Percentiles rank a stretch among this genome's conserved stretches.
Evolutionary conservation across 2,888 invertebrate genomes (phyloP).

Genomic region (Pantelozetes paolii): DNA sequence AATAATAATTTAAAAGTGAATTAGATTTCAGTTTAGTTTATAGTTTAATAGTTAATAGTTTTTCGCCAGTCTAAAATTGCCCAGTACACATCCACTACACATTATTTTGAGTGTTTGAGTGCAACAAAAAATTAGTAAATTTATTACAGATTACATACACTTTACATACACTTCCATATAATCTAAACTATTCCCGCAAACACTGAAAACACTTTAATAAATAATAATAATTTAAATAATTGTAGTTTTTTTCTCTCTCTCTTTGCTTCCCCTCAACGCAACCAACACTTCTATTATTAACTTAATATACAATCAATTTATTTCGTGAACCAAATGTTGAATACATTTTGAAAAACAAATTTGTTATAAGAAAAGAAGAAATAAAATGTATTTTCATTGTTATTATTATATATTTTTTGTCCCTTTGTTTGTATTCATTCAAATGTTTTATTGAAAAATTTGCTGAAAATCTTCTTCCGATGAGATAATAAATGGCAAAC

Average conservation of each 20-base stretch:
- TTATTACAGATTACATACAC: constrained; percentile 33
- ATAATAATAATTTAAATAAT: constrained; percentile 12
- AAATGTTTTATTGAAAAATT: not conserved
- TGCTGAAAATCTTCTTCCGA: not conserved
- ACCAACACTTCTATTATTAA: not conserved
- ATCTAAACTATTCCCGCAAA: not conserved
- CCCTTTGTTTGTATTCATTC: constrained; percentile 3
- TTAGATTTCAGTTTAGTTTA: constrained; percentile 32
- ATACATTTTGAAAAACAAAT: not conserved
- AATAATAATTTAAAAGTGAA: constrained; percentile 38
- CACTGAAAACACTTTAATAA: not conserved
- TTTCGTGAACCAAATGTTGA: constrained; percentile 22
- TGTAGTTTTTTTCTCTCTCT: not conserved
- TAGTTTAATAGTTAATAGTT: constrained; percentile 34
- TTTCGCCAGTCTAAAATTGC: too few relatives aligned
- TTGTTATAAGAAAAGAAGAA: not conserved
- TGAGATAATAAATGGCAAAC: constrained; percentile 15
- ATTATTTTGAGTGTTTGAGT: not conserved
- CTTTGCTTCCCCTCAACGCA: constrained; percentile 14
- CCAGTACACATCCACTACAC: too few relatives aligned
- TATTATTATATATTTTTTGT: not conserved
- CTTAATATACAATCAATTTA: constrained; percentile 21
- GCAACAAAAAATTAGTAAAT: constrained; percentile 29
- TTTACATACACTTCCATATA: constrained; percentile 7
- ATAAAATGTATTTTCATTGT: constrained; percentile 1